Evolutionary conservation across 2,888 invertebrate species (phyloP).

Genomic region (Polymixis lichenea): DNA sequence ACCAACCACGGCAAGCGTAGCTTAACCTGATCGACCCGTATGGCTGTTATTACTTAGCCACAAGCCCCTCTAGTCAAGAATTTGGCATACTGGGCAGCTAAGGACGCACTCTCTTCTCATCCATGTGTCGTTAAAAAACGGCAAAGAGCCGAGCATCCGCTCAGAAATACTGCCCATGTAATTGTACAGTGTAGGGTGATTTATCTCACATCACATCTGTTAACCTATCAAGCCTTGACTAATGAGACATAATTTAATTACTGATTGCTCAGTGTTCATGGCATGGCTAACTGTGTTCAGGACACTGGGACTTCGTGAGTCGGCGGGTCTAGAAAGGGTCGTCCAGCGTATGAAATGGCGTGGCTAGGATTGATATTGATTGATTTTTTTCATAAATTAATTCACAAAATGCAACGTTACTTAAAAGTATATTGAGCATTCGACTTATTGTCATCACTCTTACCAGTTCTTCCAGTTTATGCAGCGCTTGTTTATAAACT

Average conservation of each 20-base stretch:
- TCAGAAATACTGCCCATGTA: not conserved
- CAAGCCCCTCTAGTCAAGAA: too few species aligned
- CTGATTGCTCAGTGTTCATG: not conserved
- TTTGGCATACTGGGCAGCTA: too few species aligned
- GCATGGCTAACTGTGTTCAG: not conserved
- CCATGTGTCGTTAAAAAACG: not conserved
- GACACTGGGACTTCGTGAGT: not conserved
- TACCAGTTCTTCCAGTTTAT: constrained; percentile 95
- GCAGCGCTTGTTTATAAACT: constrained; percentile 96
- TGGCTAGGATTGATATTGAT: too few species aligned
- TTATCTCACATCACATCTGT: not conserved
- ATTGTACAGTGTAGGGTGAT: not conserved
- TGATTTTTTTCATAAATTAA: too few species aligned
- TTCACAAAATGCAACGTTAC: not conserved
- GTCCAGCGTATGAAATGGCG: too few species aligned
- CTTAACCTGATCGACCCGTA: too few species aligned
- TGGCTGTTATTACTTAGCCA: too few species aligned
- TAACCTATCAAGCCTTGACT: not conserved
- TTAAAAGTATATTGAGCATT: not conserved
- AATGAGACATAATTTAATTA: not conserved
- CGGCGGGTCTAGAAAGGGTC: not conserved
- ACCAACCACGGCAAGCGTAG: too few species aligned
- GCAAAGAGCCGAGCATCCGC: not conserved
- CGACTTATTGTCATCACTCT: not conserved
- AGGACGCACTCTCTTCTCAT: too few species aligned